A percentile compares a stretch with the other conserved stretches of the same genome.
phyloP scores from a whole-genome alignment of 2,888 invertebrate genomes.

The Luperina nickerlii region DNA sequence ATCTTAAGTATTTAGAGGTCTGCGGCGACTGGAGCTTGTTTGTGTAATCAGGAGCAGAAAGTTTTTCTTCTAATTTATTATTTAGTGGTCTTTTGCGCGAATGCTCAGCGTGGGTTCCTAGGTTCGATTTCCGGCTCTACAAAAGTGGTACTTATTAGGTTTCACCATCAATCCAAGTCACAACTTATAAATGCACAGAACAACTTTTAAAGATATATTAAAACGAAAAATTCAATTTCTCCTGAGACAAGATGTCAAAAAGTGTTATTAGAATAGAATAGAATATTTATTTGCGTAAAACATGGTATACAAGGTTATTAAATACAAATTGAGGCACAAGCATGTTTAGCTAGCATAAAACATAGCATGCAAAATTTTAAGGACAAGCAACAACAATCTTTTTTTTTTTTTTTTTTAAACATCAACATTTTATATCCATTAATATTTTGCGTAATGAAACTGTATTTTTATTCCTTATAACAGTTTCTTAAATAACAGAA shows the following conservation, averaged over 20 bases:
- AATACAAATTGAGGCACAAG: no score
- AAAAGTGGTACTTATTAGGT: background rate
- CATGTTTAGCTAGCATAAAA: no score
- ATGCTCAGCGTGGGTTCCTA: background rate
- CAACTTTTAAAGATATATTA: background rate
- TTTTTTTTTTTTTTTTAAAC: no score
- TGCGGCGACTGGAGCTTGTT: slow-evolving; percentile 16
- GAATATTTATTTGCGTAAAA: no score
- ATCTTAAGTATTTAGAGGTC: slow-evolving; percentile 59
- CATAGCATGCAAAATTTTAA: no score
- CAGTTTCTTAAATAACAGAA: slow-evolving; percentile 29
- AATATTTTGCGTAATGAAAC: background rate
- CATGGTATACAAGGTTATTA: no score
- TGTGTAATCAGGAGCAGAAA: no score
- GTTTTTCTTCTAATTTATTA: background rate
- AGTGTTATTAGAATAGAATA: no score
- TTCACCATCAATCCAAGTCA: background rate
- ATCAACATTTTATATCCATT: no score
- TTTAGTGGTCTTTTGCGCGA: background rate
- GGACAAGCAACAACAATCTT: no score
- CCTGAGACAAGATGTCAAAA: background rate
- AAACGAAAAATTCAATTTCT: background rate
- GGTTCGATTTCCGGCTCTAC: background rate
- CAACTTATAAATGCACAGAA: background rate
- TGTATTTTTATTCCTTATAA: slow-evolving; percentile 3